Evolutionary conservation across 2,113 vertebrate species (phyloP).

Genomic region (Coreoperca whiteheadi): DNA sequence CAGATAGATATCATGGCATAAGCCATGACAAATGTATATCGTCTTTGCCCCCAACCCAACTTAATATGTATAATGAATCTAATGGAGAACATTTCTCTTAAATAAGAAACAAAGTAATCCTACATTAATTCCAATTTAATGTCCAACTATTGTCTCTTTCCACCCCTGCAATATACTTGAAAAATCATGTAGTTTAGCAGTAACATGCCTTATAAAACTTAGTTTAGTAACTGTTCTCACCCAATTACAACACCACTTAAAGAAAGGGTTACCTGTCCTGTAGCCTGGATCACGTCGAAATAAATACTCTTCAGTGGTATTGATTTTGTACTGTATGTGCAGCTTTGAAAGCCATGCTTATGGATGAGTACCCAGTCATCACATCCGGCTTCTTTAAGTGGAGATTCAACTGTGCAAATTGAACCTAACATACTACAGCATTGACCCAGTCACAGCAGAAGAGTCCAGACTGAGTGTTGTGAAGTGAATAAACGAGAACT

Average conservation of each 20-base stretch:
- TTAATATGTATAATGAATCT: neutral
- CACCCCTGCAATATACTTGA: neutral
- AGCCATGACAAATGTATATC: neutral
- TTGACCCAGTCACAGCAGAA: conserved; percentile 35
- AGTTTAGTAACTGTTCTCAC: neutral
- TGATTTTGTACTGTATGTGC: conserved; percentile 29
- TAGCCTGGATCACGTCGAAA: conserved; percentile 4
- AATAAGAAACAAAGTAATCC: neutral
- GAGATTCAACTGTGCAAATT: conserved; percentile 17
- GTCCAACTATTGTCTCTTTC: neutral
- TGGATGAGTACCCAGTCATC: conserved; percentile 40
- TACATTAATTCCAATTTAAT: conserved; percentile 2
- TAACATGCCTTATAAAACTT: neutral
- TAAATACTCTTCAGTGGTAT: conserved; percentile 29
- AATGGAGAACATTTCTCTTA: neutral
- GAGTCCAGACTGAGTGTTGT: conserved; percentile 15
- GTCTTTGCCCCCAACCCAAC: neutral
- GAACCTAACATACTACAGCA: conserved; percentile 30
- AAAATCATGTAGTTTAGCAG: neutral
- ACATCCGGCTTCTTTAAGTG: conserved; percentile 38
- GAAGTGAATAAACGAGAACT: conserved; percentile 32
- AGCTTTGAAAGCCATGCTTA: conserved; percentile 39
- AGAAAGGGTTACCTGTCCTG: conserved; percentile 4
- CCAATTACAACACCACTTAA: neutral
- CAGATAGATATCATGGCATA: neutral